Evolutionary conservation across 1,140 invertebrate genomes (phyloP).

Genomic region (Neodiprion pinetum): DNA sequence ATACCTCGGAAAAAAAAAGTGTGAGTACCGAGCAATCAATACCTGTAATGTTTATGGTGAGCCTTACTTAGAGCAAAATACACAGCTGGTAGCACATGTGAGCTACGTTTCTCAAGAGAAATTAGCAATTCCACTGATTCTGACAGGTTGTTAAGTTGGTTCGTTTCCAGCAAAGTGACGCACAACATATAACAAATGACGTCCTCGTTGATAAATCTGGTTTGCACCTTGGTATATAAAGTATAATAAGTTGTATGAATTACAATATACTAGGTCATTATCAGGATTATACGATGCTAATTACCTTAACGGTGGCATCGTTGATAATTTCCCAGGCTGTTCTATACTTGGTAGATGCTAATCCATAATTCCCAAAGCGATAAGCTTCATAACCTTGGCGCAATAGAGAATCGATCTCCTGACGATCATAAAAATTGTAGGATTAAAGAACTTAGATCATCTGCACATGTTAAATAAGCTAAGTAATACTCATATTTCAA

Average conservation of each 20-base stretch:
- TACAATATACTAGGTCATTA: too few species aligned
- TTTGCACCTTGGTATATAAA: background rate
- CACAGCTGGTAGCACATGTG: conserved; percentile 31
- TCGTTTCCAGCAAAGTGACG: conserved; percentile 27
- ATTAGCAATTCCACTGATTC: conserved; percentile 29
- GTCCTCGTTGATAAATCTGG: background rate
- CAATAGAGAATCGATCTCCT: background rate
- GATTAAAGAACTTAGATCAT: background rate
- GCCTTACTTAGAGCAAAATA: conserved; percentile 36
- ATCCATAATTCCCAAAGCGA: background rate
- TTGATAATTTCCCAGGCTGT: background rate
- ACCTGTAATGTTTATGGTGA: conserved; percentile 42
- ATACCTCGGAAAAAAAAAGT: too few species aligned
- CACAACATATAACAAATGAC: conserved; percentile 33
- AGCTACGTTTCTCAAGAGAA: conserved; percentile 25
- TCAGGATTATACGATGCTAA: background rate
- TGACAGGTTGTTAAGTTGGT: conserved; percentile 32
- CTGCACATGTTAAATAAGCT: background rate
- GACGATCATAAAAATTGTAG: background rate
- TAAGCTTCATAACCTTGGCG: background rate
- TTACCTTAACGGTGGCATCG: background rate
- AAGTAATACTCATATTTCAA: too few species aligned
- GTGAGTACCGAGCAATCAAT: background rate
- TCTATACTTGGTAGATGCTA: background rate
- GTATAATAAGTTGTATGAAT: background rate